phyloP scores from a whole-genome alignment of 2,113 vertebrate genomes.

The Capreolus pygargus region DNA sequence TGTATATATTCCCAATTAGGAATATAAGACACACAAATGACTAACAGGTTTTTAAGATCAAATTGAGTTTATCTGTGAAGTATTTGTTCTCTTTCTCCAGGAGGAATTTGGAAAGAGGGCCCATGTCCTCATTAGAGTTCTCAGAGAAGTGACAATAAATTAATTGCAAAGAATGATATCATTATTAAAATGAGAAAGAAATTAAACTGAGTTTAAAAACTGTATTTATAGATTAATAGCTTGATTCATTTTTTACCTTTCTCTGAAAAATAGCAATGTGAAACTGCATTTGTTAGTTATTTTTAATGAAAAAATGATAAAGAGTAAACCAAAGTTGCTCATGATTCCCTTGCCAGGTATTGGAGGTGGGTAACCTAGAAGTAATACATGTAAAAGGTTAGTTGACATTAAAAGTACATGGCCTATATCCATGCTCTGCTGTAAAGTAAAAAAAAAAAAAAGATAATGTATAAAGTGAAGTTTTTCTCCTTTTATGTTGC shows the following conservation, averaged over 20 bases:
- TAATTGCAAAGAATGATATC: slow-evolving; percentile 5
- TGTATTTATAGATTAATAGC: background rate
- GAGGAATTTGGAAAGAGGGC: slow-evolving; percentile 9
- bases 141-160: background rate
- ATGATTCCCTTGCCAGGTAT: background rate
- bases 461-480: background rate
- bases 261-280: background rate
- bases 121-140: slow-evolving; percentile 2
- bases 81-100: background rate
- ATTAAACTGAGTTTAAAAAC: slow-evolving; percentile 5
- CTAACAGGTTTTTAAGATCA: slow-evolving; percentile 14
- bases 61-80: background rate
- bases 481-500: background rate
- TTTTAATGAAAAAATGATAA: background rate
- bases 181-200: slow-evolving; percentile 15
- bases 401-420: background rate
- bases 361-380: background rate
- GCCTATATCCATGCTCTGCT: background rate
- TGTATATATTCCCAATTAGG: background rate
- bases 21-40: background rate
- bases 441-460: background rate
- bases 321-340: background rate
- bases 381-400: background rate
- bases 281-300: background rate
- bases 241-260: background rate